These are phyloP conservation scores for Orthonyx spaldingii DNA, from an alignment of 2,113 vertebrate genomes.

Conservation along the genomic window DNA sequence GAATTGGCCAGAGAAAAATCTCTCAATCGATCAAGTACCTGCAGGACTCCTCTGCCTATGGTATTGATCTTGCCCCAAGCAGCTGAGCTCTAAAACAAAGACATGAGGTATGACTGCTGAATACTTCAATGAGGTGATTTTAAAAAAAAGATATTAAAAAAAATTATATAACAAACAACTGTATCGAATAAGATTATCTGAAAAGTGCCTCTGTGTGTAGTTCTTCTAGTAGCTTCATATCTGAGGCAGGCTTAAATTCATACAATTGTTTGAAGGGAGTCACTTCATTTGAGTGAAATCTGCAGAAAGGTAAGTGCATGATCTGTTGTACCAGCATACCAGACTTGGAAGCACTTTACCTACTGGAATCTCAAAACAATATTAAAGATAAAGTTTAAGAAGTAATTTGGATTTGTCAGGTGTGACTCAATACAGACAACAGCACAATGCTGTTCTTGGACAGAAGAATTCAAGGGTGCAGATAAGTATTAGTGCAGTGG, in stretches of 20 bases:
- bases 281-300: not conserved
- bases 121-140: not conserved
- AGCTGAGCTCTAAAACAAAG: not conserved
- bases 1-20: not conserved
- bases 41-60: not conserved
- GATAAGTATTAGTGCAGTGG: not conserved
- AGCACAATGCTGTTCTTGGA: not conserved
- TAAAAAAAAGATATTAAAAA: accelerated
- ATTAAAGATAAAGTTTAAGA: not conserved
- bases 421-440: not conserved
- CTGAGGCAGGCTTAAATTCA: not conserved
- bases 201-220: not conserved
- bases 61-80: not conserved
- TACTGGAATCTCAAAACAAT: not conserved
- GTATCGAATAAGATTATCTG: not conserved
- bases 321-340: not conserved
- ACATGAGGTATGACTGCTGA: not conserved
- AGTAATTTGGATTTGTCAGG: not conserved
- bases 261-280: not conserved
- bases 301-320: not conserved
- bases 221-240: not conserved
- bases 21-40: not conserved
- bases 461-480: not conserved
- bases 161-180: not conserved
- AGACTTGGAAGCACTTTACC: not conserved